These are phyloP conservation scores for Macroglossus sobrinus DNA, from an alignment of 2,113 vertebrate genomes.

Conservation along the genomic window DNA sequence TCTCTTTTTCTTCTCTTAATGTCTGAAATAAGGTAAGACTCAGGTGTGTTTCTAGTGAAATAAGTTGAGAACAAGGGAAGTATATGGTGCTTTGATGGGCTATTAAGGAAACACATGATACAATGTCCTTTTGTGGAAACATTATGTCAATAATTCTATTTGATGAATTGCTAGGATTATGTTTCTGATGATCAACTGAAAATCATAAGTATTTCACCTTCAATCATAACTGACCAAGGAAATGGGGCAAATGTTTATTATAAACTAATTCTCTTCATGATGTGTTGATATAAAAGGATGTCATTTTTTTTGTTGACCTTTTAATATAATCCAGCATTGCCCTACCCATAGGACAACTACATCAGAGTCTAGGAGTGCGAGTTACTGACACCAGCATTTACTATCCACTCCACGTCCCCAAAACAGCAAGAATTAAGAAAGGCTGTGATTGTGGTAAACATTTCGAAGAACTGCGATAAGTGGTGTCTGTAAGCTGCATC, in stretches of 20 bases:
- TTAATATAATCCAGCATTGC: background rate
- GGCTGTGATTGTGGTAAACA: background rate
- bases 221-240: background rate
- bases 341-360: too few species aligned
- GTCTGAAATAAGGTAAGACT: background rate
- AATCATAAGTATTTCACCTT: constrained; percentile 11
- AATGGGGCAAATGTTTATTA: background rate
- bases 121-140: background rate
- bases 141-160: background rate
- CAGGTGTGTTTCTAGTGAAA: background rate
- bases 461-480: background rate
- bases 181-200: background rate
- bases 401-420: background rate
- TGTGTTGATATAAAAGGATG: background rate
- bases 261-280: background rate
- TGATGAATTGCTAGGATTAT: background rate
- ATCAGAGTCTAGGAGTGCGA: background rate
- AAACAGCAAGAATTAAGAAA: background rate
- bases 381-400: background rate
- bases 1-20: background rate
- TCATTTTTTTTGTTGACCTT: background rate
- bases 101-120: background rate
- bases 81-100: background rate
- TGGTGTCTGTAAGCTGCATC: background rate
- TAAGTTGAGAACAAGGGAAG: background rate